Evolutionary conservation across 2,888 invertebrate genomes (phyloP).

Genomic region (Flexamia atlantica): DNA sequence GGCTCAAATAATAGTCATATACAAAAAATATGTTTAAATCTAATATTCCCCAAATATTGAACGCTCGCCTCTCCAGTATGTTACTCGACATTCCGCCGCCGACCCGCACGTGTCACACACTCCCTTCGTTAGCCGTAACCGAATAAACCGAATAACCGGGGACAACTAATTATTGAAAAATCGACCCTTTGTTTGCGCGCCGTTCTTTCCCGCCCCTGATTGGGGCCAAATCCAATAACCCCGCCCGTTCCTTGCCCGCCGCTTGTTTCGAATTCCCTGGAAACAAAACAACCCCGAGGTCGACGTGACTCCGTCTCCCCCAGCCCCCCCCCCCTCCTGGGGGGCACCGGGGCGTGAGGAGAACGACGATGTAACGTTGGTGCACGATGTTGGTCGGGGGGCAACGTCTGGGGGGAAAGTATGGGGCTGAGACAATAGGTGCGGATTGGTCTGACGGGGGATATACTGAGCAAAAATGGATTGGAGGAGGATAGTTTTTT

Average conservation of each 20-base stretch:
- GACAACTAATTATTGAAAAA: slow-evolving; percentile 56
- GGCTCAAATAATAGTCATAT: too few species aligned
- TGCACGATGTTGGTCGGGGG: too few species aligned
- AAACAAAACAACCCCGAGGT: slow-evolving; percentile 55
- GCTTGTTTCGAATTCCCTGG: slow-evolving; percentile 62
- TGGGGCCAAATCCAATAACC: slow-evolving; percentile 59
- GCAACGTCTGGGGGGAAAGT: too few species aligned
- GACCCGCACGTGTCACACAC: not conserved
- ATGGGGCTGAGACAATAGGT: too few species aligned
- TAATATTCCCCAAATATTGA: too few species aligned
- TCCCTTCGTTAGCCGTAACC: slow-evolving; percentile 46
- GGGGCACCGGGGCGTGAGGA: not conserved
- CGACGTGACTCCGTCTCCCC: not conserved
- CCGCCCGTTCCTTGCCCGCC: slow-evolving; percentile 41
- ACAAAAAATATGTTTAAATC: too few species aligned
- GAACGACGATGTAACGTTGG: too few species aligned
- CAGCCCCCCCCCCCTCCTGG: not conserved
- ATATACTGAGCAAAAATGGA: too few species aligned
- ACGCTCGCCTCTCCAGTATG: too few species aligned
- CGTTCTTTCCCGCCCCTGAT: slow-evolving; percentile 50
- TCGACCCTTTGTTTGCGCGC: slow-evolving; percentile 45
- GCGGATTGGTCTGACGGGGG: too few species aligned
- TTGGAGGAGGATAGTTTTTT: too few species aligned
- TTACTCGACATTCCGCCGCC: not conserved
- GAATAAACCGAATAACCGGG: slow-evolving; percentile 56